A percentile compares a stretch with the other conserved stretches of the same genome.
These are phyloP conservation scores for Parauchenoglanis punctatus DNA, from an alignment of 2,797 vertebrate genomes.

Conservation along the genomic window DNA sequence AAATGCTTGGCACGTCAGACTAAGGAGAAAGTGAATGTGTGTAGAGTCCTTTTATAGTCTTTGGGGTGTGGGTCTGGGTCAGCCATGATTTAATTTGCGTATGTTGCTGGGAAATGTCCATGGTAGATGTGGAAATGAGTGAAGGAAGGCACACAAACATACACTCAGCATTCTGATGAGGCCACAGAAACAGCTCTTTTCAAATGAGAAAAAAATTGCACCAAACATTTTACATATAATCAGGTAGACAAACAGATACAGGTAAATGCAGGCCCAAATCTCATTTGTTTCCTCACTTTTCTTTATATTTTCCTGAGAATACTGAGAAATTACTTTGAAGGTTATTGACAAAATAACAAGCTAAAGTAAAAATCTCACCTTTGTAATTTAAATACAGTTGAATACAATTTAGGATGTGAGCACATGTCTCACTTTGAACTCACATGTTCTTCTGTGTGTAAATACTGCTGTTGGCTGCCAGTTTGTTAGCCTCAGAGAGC, in stretches of 20 bases:
- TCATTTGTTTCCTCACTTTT: background rate
- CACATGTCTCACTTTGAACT: constrained; percentile 63
- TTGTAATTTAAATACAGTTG: background rate
- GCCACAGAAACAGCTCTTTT: background rate
- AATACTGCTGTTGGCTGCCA: constrained; percentile 97
- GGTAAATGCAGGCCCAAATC: background rate
- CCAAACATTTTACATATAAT: background rate
- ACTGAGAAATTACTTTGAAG: background rate
- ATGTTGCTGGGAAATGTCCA: too few species aligned
- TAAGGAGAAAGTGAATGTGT: too few species aligned
- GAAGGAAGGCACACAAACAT: background rate
- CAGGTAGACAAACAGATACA: background rate
- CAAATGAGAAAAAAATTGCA: background rate
- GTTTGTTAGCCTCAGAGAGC: constrained; percentile 95
- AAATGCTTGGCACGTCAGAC: too few species aligned
- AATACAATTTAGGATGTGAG: background rate
- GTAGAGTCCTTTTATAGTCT: too few species aligned
- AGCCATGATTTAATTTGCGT: too few species aligned
- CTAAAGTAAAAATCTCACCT: background rate
- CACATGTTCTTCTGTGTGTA: constrained; percentile 99
- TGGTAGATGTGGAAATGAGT: too few species aligned
- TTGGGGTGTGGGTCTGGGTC: too few species aligned
- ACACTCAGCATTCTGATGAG: background rate
- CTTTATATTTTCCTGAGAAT: too few species aligned
- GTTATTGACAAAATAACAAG: background rate